Evolutionary conservation across 2,113 vertebrate species (phyloP).

Genomic region (Galeopterus variegatus): DNA sequence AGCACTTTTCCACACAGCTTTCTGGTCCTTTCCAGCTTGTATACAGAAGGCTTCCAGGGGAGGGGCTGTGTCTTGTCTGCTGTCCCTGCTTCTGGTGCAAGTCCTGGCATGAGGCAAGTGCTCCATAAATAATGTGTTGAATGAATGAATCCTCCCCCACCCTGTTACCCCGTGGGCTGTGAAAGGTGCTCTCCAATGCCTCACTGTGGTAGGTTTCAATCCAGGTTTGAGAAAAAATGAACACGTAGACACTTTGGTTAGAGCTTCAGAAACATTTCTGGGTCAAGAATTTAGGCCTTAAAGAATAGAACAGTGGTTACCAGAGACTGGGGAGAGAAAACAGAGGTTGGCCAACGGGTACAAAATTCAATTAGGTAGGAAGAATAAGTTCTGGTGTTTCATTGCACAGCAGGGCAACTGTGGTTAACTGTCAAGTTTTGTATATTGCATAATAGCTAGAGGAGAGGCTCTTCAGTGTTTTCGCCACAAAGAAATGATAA

Average conservation of each 20-base stretch:
- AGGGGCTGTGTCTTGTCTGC: neutral
- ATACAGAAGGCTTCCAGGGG: neutral
- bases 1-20: neutral
- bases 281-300: neutral
- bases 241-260: neutral
- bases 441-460: too few species aligned
- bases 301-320: too few species aligned
- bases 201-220: fast-evolving
- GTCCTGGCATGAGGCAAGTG: fast-evolving
- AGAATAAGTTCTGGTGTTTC: too few species aligned
- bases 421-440: too few species aligned
- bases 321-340: too few species aligned
- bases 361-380: too few species aligned
- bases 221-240: neutral
- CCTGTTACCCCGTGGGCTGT: neutral
- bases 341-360: too few species aligned
- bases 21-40: neutral
- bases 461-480: too few species aligned
- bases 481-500: too few species aligned
- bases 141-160: neutral
- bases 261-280: neutral
- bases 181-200: neutral
- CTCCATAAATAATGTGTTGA: neutral
- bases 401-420: too few species aligned
- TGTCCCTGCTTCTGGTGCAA: fast-evolving